Evolutionary conservation across 2,888 invertebrate species (phyloP), one percentile per base, ranked within the genome.

Genomic region (Hypena proboscidalis): DNA sequence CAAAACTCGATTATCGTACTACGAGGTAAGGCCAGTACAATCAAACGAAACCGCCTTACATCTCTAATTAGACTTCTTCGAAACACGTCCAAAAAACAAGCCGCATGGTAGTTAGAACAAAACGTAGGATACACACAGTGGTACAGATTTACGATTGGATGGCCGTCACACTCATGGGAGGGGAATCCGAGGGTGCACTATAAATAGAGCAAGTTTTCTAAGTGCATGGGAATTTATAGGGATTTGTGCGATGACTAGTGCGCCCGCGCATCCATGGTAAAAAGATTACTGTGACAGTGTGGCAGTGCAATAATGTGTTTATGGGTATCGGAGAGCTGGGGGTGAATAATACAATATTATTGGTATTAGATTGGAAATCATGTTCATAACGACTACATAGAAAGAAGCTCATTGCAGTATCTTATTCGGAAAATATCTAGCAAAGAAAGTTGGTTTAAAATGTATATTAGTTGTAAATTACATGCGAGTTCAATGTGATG

Each of bases 101-200:
- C 41, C 7, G 32, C 37, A 48, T 56, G 54, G 54, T 54, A 47
- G 54, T 52, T 54, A 47, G 46, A 46, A 43, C 39, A 63, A 55
- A 48, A 45, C 42, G 42, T 46, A 35, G 22, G 13, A 32, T 35
- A 30, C 35, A 19, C 34, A 22, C 34, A 30, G 44, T 45, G 52
- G 57, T 50, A 59, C 55, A 62, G 68, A 73, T 76, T 68, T 69
- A 76, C 66, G 71, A 67, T 39, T 47, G 56, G 41, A 14, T 35
- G 10, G 33, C 29, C 32, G 14, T 25, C 41, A 62, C 67, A 72
- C 55, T 77, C 74, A 74, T 55, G 67, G 58, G 47, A 59, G 48
- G 71, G 64, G 78, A 73, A 79, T 70, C 67, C 68, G 73, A 77
- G 80, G 79, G 78, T 72, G 74, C 59, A 42, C 63, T 79, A 79